Percentiles rank a stretch among this genome's conserved stretches.
Evolutionary conservation across 37 sponge, comb jelly and placozoan species (phyloP).

Genomic region (Theonella swinhoei): DNA sequence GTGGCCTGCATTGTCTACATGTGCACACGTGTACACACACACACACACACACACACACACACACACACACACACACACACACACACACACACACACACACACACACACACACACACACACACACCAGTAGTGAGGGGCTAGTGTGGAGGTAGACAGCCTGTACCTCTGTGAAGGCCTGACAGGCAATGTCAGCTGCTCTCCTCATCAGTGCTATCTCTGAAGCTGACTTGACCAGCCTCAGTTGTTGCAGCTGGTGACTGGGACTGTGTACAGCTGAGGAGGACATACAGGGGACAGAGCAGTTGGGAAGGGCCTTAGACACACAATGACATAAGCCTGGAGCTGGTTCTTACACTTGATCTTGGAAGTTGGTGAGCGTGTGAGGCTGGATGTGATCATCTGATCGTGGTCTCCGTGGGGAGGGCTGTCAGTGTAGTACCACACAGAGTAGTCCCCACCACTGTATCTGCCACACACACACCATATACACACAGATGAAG

Average conservation of each 20-base stretch:
- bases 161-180: constrained; percentile 58
- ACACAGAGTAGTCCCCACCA: constrained; percentile 42
- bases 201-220: constrained; percentile 63
- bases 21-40: not conserved
- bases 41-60: too few relatives aligned
- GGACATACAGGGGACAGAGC: not conserved
- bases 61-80: too few relatives aligned
- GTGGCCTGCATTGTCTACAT: constrained; percentile 45
- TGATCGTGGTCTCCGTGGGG: constrained; percentile 25
- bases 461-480: constrained; percentile 68
- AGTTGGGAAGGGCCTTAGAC: too few relatives aligned
- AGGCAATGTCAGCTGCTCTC: constrained; percentile 55
- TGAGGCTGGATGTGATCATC: constrained; percentile 38
- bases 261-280: constrained; percentile 55
- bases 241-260: constrained; percentile 20
- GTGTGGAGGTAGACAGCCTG: too few relatives aligned
- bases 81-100: too few relatives aligned
- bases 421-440: constrained; percentile 34
- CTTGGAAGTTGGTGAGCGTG: constrained; percentile 30
- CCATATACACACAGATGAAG: too few relatives aligned
- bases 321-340: too few relatives aligned
- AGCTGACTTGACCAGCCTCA: constrained; percentile 58
- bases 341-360: constrained; percentile 36
- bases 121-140: too few relatives aligned
- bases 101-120: not conserved